Base-by-base conservation (phyloP, 1,140 invertebrate genomes). In the Monochamus saltuarius region DNA sequence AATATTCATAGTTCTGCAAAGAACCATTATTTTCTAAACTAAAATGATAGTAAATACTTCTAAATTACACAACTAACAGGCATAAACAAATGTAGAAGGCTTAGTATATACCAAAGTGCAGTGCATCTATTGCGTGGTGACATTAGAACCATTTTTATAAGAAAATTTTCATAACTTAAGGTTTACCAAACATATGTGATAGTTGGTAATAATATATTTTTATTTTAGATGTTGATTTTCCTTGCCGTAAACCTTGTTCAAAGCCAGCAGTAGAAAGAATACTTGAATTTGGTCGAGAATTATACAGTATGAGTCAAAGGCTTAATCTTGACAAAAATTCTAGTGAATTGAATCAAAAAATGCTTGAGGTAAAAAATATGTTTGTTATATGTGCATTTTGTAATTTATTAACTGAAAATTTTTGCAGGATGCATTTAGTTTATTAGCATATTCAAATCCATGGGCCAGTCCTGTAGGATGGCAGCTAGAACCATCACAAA, bases 371-470 rank as follows among this genome's bases (percentile, higher is more conserved):
- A 72, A 73, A 42, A 6, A 6, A 42, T 67, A 68, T n/a, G n/a
- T n/a, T n/a, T n/a, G 2, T 49, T n/a, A 34, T 38, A 17, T 9
- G 17, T 6, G 39, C 6, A 42, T 4, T 42, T 4, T 42, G 1
- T 42, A 16, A 13, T 13, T 42, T 4, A 16, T 42, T 17, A 42
- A 42, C 39, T 13, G n/a, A 42, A 42, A 42, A 13, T 50, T 4
- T 40, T 62, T 83, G 43, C 82, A 97, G 87, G 92, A 98, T 81
- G 96, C 95, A 70, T 98, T 98, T 82, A 98, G 95, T 83, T 84
- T 99, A 71, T 82, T 99, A 71, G 96, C 97, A 10, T 99, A 98
- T 81, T 91, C 94, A 67, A 97, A 98, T 83, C 97, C 97, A 7
- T 98, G 94, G 94, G 88, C 87, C 71, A 97, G 94, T 79, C 95